phyloP scores from a whole-genome alignment of 1,140 invertebrate species.

The Lepidurus couesii region DNA sequence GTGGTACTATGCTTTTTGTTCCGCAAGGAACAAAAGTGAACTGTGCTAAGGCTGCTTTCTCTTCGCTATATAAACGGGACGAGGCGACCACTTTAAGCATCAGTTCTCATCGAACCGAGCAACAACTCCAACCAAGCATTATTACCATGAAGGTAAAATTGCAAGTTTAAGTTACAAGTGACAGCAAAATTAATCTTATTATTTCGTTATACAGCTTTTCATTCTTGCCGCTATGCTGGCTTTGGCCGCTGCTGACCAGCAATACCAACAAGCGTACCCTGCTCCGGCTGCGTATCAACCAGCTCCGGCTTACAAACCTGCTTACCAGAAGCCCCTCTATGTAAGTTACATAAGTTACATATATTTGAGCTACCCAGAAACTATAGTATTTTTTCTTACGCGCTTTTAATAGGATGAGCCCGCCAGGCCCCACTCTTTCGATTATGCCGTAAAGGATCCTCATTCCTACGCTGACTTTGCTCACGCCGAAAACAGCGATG shows the following conservation, averaged over 20 bases:
- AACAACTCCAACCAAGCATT: neutral
- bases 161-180: neutral
- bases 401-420: constrained; percentile 47
- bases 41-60: neutral
- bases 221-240: constrained; percentile 10
- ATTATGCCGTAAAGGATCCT: constrained; percentile 63
- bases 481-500: constrained; percentile 59
- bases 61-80: constrained; percentile 10
- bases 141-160: constrained; percentile 2
- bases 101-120: constrained; percentile 1
- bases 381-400: neutral
- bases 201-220: neutral
- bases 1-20: neutral
- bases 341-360: constrained; percentile 10
- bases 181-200: neutral
- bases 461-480: constrained; percentile 64
- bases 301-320: constrained; percentile 25
- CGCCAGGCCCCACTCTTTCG: constrained; percentile 63
- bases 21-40: neutral
- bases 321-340: constrained; percentile 24
- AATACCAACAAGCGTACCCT: constrained; percentile 11
- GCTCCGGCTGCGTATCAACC: constrained; percentile 1
- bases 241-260: constrained; percentile 24
- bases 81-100: neutral
- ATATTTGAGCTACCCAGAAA: neutral